These are phyloP conservation scores for Nomada lathburiana DNA, from an alignment of 2,888 invertebrate species.

Conservation along the genomic window DNA sequence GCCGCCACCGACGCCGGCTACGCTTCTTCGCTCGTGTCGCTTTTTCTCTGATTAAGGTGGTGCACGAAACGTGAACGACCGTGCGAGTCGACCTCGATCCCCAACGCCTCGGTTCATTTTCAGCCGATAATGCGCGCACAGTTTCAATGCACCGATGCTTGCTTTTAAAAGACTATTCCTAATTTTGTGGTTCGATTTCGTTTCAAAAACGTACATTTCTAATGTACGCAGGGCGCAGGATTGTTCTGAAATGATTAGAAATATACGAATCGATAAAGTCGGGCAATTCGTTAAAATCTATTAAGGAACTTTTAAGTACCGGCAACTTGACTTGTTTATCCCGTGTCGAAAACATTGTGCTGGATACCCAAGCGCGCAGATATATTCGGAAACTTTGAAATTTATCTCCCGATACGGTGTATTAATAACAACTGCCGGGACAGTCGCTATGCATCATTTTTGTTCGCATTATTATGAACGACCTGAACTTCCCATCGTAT, in stretches of 20 bases:
- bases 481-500: conserved; percentile 69
- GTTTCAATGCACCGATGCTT: background rate
- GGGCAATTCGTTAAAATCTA: no score
- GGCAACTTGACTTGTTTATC: background rate
- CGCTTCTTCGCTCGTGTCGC: conserved; percentile 47
- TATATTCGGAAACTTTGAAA: conserved; percentile 7
- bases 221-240: no score
- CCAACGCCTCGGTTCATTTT: conserved; percentile 31
- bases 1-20: conserved; percentile 21
- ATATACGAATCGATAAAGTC: no score
- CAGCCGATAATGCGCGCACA: background rate
- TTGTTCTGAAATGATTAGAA: no score
- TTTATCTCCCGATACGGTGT: conserved; percentile 38
- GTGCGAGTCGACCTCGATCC: conserved; percentile 49
- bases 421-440: conserved; percentile 65
- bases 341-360: background rate
- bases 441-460: conserved; percentile 66
- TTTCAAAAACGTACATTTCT: background rate
- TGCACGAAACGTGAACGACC: conserved; percentile 55
- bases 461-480: conserved; percentile 69
- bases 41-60: conserved; percentile 75
- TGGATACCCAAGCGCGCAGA: background rate
- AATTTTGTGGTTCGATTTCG: background rate
- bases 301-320: background rate
- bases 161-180: no score